These are phyloP conservation scores for Hypomesus transpacificus DNA, from an alignment of 2,113 vertebrate genomes.

Conservation along the genomic window DNA sequence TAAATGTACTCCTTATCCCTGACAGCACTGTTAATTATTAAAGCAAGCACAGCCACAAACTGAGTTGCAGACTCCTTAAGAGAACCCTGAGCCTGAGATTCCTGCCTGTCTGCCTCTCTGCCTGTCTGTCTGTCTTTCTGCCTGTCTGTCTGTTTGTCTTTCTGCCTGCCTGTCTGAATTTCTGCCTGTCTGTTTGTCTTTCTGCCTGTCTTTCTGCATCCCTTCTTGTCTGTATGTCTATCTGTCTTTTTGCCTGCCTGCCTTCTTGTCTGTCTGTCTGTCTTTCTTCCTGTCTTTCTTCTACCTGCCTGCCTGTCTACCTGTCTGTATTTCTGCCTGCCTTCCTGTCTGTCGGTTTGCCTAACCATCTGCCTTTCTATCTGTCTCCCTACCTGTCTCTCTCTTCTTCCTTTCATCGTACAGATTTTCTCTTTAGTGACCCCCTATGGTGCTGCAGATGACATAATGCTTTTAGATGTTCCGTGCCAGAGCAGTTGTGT, in stretches of 20 bases:
- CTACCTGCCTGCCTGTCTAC: background rate
- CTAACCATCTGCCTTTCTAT: background rate
- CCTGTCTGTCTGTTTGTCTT: background rate
- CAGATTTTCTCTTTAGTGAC: background rate
- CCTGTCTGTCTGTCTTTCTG: background rate
- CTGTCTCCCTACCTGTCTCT: background rate
- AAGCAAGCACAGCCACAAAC: conserved; percentile 23
- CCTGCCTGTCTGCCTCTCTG: conserved; percentile 1
- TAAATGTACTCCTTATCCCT: conserved; percentile 32
- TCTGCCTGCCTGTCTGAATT: background rate
- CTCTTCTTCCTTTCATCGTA: background rate
- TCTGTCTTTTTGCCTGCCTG: background rate
- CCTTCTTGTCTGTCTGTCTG: background rate
- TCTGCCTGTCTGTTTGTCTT: background rate
- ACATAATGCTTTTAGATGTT: background rate
- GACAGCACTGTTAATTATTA: conserved; percentile 57
- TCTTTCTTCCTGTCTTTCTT: background rate
- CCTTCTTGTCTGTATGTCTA: background rate
- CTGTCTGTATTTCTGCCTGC: background rate
- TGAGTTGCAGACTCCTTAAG: background rate
- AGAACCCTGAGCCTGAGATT: too few species aligned
- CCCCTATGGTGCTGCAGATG: background rate
- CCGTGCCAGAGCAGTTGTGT: background rate
- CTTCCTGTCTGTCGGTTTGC: background rate
- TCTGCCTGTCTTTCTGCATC: background rate